Conservation (phyloP, 2,113 vertebrate genomes). For the Epinephelus moara region DNA sequence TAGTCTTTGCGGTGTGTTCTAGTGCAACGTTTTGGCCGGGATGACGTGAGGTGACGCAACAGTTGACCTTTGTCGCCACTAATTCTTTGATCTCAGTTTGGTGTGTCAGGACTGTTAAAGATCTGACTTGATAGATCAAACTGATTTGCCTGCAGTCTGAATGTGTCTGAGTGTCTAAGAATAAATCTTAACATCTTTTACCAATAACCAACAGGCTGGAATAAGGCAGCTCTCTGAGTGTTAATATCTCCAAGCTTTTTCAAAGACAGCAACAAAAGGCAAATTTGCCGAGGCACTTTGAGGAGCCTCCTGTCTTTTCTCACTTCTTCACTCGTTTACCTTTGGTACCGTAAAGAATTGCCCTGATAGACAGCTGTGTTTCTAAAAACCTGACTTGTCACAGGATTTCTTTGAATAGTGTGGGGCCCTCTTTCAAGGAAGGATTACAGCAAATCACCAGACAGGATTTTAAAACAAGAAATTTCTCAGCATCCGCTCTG, state of each 20-base stretch:
- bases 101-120: too few species aligned
- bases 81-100: too few species aligned
- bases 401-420: conserved; percentile 68
- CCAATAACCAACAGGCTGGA: not conserved
- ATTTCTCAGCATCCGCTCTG: conserved; percentile 50
- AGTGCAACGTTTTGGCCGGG: too few species aligned
- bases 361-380: conserved; percentile 74
- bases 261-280: conserved; percentile 53
- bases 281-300: conserved; percentile 47
- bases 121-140: too few species aligned
- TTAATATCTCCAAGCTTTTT: conserved; percentile 11
- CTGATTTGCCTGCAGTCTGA: too few species aligned
- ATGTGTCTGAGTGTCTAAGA: not conserved
- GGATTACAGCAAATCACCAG: conserved; percentile 74
- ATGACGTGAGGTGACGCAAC: too few species aligned
- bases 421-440: conserved; percentile 61
- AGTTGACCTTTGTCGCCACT: too few species aligned
- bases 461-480: conserved; percentile 67
- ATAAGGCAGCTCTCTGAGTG: not conserved
- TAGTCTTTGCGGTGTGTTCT: too few species aligned
- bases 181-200: conserved; percentile 7
- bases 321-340: conserved; percentile 60
- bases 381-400: conserved; percentile 71
- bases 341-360: conserved; percentile 52
- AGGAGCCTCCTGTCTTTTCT: conserved; percentile 48